A percentile compares a stretch with the other conserved stretches of the same genome.
Evolutionary conservation across 1,140 invertebrate species (phyloP).

Genomic region (Reticulitermes speratus): DNA sequence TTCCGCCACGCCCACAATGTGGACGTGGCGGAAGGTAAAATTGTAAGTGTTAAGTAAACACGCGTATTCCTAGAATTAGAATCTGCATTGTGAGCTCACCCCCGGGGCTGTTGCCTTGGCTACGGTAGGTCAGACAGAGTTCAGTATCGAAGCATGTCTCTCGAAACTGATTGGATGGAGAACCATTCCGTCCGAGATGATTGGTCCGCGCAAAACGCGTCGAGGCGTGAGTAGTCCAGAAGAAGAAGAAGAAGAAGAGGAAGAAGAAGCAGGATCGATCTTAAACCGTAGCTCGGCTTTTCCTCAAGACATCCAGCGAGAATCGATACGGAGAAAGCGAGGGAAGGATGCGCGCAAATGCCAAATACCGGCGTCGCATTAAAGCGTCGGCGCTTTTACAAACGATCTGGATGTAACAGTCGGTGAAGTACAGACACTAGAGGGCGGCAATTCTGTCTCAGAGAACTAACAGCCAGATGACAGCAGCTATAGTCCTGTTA

Average conservation of each 20-base stretch:
- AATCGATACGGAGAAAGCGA: not conserved
- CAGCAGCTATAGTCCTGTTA: too few species aligned
- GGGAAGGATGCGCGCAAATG: not conserved
- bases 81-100: not conserved
- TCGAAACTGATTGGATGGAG: constrained; percentile 10
- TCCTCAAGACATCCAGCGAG: not conserved
- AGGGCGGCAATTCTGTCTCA: not conserved
- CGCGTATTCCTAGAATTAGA: not conserved
- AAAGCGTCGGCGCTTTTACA: not conserved
- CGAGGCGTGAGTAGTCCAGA: not conserved
- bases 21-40: not conserved
- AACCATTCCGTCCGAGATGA: not conserved
- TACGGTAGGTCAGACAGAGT: not conserved
- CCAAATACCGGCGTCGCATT: not conserved
- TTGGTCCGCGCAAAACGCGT: not conserved
- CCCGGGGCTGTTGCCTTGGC: constrained; percentile 8
- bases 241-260: not conserved
- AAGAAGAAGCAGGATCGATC: not conserved
- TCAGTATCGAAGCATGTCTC: not conserved
- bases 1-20: constrained; percentile 9
- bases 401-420: not conserved
- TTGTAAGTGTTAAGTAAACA: not conserved
- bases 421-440: not conserved
- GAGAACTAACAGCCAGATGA: too few species aligned
- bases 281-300: not conserved